Conservation (phyloP, 37 sponge, comb jelly and placozoan genomes). For the Eunapius fragilis region DNA sequence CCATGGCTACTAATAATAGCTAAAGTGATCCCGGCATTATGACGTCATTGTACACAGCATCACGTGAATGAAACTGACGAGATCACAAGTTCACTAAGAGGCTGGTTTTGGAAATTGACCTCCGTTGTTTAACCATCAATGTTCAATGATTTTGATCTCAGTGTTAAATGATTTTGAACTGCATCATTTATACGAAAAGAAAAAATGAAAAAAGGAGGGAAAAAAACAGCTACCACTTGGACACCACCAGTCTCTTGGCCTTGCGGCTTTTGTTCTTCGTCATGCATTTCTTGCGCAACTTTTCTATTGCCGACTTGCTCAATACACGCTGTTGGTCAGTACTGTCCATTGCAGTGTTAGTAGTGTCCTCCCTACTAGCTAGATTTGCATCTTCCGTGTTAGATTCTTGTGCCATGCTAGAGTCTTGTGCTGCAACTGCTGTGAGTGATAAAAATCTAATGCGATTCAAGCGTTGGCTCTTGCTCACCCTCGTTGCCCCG, state of each 20-base stretch:
- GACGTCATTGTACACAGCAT: neutral
- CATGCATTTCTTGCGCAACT: neutral
- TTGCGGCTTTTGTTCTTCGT: neutral
- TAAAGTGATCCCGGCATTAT: neutral
- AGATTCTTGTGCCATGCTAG: neutral
- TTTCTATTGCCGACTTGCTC: neutral
- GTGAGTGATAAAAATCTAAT: neutral
- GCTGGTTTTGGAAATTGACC: neutral
- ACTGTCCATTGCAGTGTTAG: neutral
- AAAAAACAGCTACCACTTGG: neutral
- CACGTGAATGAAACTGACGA: neutral
- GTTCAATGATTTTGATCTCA: too few relatives aligned
- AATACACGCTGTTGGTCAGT: neutral
- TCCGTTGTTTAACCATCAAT: neutral
- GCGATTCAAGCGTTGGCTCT: neutral
- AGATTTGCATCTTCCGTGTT: neutral
- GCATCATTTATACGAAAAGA: neutral
- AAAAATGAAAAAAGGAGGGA: neutral
- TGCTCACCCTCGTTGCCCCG: conserved; percentile 14
- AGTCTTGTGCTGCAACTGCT: neutral
- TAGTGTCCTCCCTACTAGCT: too few relatives aligned
- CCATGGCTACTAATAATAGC: neutral
- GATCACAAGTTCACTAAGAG: neutral
- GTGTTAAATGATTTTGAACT: neutral
- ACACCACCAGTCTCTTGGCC: neutral